phyloP scores from a whole-genome alignment of 2,113 vertebrate genomes.

The Gorilla gorilla region DNA sequence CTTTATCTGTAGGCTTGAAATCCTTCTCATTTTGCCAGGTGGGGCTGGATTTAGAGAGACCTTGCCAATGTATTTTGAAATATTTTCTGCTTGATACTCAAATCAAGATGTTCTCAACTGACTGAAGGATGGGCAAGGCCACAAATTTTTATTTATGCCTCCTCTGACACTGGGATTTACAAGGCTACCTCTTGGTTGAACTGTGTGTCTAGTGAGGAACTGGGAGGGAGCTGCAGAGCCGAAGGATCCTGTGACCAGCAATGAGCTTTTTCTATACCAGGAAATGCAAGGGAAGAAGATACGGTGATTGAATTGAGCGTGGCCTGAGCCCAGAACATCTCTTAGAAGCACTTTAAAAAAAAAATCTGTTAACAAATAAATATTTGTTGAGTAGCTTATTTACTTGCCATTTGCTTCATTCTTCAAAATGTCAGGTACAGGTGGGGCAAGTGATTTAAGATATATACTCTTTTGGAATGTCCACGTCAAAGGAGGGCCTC shows the following conservation, averaged over 20 bases:
- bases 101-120: constrained; percentile 21
- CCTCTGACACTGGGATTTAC: background rate
- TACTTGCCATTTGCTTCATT: constrained; percentile 31
- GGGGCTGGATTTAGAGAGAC: background rate
- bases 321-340: background rate
- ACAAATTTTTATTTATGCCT: background rate
- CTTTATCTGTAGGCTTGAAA: background rate
- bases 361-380: background rate
- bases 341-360: background rate
- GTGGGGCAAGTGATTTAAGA: constrained; percentile 2
- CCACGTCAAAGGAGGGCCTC: background rate
- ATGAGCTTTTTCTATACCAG: background rate
- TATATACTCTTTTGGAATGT: background rate
- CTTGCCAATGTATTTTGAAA: background rate
- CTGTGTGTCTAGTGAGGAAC: background rate
- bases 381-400: constrained; percentile 17
- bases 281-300: background rate
- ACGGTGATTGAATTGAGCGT: background rate
- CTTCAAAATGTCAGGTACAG: background rate
- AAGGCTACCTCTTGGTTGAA: background rate
- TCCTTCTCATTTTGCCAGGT: constrained; percentile 8
- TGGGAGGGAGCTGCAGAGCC: background rate
- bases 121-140: background rate
- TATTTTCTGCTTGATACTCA: constrained; percentile 26
- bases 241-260: background rate